A percentile compares a stretch with the other conserved stretches of the same genome.
These are phyloP conservation scores for Polymixis lichenea DNA, from an alignment of 2,888 invertebrate genomes.

Conservation along the genomic window DNA sequence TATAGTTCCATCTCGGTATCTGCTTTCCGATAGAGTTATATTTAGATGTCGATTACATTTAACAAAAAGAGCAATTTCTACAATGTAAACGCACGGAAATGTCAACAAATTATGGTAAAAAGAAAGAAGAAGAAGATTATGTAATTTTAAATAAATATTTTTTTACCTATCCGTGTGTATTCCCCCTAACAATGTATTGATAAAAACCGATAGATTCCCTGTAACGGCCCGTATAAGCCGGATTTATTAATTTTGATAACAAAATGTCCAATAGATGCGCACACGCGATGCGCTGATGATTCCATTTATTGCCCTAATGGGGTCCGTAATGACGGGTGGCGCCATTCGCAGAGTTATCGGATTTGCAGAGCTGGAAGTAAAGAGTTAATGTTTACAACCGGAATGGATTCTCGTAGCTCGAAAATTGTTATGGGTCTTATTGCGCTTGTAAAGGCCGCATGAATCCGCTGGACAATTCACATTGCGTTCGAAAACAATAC, in stretches of 20 bases:
- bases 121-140: too few relatives aligned
- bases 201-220: slow-evolving; percentile 42
- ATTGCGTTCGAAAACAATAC: too few relatives aligned
- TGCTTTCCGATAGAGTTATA: too few relatives aligned
- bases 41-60: too few relatives aligned
- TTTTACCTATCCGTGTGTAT: slow-evolving; percentile 10
- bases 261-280: slow-evolving; percentile 38
- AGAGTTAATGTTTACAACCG: slow-evolving; percentile 30
- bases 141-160: too few relatives aligned
- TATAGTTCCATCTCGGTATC: too few relatives aligned
- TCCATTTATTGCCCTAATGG: slow-evolving; percentile 45
- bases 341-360: slow-evolving; percentile 38
- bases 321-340: slow-evolving; percentile 36
- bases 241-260: slow-evolving; percentile 56
- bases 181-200: slow-evolving; percentile 34
- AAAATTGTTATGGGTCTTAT: background rate
- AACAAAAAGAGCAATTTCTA: too few relatives aligned
- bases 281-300: slow-evolving; percentile 45
- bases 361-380: background rate
- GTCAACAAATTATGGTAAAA: too few relatives aligned
- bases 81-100: too few relatives aligned
- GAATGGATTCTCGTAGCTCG: background rate
- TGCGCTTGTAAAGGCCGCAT: too few relatives aligned
- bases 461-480: too few relatives aligned
- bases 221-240: slow-evolving; percentile 38